Conservation (phyloP, 2,113 vertebrate genomes). For the Rhinichthys klamathensis region DNA sequence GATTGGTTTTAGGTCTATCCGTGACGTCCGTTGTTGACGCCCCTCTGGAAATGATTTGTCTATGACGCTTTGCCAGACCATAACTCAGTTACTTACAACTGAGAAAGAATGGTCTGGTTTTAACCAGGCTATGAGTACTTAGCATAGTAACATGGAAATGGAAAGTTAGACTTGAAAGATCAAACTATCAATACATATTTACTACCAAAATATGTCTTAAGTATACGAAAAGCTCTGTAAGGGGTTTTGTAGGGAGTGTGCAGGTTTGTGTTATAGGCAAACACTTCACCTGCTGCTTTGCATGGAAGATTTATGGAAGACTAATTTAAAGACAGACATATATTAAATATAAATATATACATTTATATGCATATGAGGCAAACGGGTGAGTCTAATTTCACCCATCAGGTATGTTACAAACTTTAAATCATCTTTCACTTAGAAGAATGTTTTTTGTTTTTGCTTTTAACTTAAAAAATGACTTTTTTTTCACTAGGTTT, state of each 20-base stretch:
- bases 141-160: background rate
- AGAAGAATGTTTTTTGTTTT: too few species aligned
- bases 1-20: too few species aligned
- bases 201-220: background rate
- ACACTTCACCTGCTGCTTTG: background rate
- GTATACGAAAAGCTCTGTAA: background rate
- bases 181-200: background rate
- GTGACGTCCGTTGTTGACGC: too few species aligned
- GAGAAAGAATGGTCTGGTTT: too few species aligned
- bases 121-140: too few species aligned
- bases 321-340: too few species aligned
- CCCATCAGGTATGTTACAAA: background rate
- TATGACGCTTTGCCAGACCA: too few species aligned
- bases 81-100: too few species aligned
- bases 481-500: background rate
- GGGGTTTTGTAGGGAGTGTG: background rate
- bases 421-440: background rate
- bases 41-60: too few species aligned
- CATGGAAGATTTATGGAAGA: background rate
- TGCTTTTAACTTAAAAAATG: too few species aligned
- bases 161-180: background rate
- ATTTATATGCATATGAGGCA: background rate
- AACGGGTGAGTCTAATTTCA: background rate
- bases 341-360: too few species aligned
- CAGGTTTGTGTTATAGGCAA: background rate